These are phyloP conservation scores for Balaeniceps rex DNA, from an alignment of 2,113 vertebrate genomes.

Conservation along the genomic window DNA sequence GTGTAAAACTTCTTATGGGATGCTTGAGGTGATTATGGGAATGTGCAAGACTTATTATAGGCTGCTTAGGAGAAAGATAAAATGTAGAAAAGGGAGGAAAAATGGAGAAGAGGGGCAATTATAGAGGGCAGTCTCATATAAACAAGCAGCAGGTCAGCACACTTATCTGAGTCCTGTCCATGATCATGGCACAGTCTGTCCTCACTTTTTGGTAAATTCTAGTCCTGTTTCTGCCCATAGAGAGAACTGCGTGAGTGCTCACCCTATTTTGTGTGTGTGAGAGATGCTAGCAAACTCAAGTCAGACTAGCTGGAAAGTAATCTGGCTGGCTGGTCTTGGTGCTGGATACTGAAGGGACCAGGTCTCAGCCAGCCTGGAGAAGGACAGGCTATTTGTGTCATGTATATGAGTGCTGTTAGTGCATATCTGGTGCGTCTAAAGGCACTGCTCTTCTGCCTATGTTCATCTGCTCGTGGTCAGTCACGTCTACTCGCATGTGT, in stretches of 20 bases:
- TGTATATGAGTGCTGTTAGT: not conserved
- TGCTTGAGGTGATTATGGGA: not conserved
- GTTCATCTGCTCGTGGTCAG: not conserved
- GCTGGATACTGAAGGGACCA: not conserved
- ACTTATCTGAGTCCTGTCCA: not conserved
- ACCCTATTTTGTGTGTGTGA: not conserved
- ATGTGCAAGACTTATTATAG: not conserved
- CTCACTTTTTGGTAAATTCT: not conserved
- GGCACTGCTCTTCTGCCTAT: not conserved
- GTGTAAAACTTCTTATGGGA: not conserved
- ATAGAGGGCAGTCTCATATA: not conserved
- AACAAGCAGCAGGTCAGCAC: not conserved
- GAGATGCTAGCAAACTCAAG: not conserved
- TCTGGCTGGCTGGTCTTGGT: not conserved
- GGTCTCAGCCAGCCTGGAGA: not conserved
- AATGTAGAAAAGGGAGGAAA: not conserved
- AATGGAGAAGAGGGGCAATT: not conserved
- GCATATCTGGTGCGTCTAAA: not conserved
- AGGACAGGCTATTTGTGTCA: not conserved
- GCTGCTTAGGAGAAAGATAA: not conserved
- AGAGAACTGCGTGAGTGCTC: not conserved
- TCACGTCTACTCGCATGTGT: fast-evolving
- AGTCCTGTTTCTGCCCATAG: not conserved
- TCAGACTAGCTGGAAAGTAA: not conserved
- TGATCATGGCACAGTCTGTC: not conserved